A percentile compares a stretch with the other conserved stretches of the same genome.
phyloP scores from a whole-genome alignment of 2,113 vertebrate species.

The Thryonomys swinderianus region DNA sequence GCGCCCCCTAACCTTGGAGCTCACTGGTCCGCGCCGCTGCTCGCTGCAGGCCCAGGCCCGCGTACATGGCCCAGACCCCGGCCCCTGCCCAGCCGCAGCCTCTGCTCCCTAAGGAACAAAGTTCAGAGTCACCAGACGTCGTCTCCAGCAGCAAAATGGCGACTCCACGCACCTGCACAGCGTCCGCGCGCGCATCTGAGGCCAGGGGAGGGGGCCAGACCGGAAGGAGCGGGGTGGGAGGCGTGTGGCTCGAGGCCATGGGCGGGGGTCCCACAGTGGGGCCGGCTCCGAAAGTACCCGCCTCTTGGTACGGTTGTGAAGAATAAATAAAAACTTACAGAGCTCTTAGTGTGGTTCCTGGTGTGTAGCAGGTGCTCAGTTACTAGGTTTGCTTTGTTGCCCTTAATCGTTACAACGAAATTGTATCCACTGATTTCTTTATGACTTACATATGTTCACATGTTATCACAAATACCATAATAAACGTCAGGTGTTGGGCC shows the following conservation, averaged over 20 bases:
- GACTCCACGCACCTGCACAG: not conserved
- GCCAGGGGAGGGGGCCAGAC: conserved; percentile 38
- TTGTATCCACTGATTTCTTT: no score
- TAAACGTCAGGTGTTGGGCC: no score
- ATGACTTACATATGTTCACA: no score
- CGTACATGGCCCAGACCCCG: conserved; percentile 78
- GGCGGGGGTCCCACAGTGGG: no score
- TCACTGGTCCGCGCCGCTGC: conserved; percentile 70
- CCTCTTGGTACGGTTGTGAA: no score
- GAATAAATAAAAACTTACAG: no score
- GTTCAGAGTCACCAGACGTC: not conserved
- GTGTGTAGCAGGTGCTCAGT: no score
- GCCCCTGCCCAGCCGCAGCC: conserved; percentile 73
- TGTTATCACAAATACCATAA: no score
- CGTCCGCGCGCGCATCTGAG: not conserved
- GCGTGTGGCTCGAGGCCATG: not conserved
- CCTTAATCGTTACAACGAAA: no score
- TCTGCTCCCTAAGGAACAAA: conserved; percentile 56
- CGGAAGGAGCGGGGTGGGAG: fast-evolving
- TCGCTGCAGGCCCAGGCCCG: conserved; percentile 54
- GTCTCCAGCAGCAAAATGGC: conserved; percentile 83
- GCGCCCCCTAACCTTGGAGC: conserved; percentile 33
- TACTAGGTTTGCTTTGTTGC: no score
- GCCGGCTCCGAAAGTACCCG: no score
- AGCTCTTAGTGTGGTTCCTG: no score